Evolutionary conservation across 2,113 vertebrate genomes (phyloP), one percentile per base, ranked within the genome.

Genomic region (Lichenostomus cassidix): DNA sequence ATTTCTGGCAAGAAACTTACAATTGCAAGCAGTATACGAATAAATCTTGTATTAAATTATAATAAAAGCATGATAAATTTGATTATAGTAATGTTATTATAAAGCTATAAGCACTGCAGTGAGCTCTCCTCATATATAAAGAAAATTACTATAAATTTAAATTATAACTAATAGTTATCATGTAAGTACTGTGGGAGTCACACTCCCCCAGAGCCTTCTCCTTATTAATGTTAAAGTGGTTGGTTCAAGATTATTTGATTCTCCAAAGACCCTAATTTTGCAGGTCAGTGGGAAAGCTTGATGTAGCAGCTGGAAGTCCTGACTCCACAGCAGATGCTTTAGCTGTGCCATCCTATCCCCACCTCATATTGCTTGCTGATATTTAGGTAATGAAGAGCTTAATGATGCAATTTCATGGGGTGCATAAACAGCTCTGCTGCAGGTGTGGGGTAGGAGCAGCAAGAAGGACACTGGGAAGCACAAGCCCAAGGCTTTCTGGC

Each of bases 401-500:
- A n/a, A 12, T 55, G 74, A 31, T 90, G n/a, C 50, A n/a, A 31
- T 60, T 89, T 55, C 74, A n/a, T 37, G 53, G 74, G 41, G 37
- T 53, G 12, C 70, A 59, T 25, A 14, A 92, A 52, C 18, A 90
- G 75, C 28, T 83, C 70, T 85, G 70, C 74, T 60, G 44, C 0
- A 4, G 37, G 25, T 8, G 44, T 83, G 16, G 33, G n/a, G 33
- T 14, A 39, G 49, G 63, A 74, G 27, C 79, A 75, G 55, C 35
- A 74, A 83, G 67, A 83, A 88, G 25, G 42, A 10, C 39, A 27
- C 6, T 0, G 0, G 23, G 15, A 91, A 58, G 52, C 60, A 37
- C 0, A 0, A 74, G 33, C 31, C 46, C 29, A 33, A n/a, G n/a
- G 42, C 69, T 85, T 31, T 53, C 28, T 39, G 22, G 18, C 41